Evolutionary conservation across 2,888 invertebrate genomes (phyloP).

Genomic region (Bellardia pandia): DNA sequence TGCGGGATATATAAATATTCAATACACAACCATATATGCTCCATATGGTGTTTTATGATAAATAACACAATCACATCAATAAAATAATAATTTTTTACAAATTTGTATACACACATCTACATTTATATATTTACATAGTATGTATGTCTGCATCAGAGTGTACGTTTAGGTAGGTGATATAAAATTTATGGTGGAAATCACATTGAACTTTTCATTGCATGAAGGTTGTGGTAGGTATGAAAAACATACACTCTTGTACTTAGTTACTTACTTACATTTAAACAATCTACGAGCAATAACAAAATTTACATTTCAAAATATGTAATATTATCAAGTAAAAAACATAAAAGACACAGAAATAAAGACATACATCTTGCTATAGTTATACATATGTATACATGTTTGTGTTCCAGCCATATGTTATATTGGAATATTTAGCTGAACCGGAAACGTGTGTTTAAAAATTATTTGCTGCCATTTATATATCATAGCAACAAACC

Average conservation of each 20-base stretch:
- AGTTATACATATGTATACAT: neutral
- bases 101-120: neutral
- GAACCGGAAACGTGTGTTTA: conserved; percentile 21
- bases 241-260: neutral
- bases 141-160: neutral
- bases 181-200: conserved; percentile 58
- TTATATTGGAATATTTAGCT: neutral
- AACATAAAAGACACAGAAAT: neutral
- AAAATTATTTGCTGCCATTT: conserved; percentile 35
- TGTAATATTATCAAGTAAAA: conserved; percentile 12
- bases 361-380: neutral
- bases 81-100: conserved; percentile 33
- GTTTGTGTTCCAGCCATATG: neutral
- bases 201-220: conserved; percentile 41
- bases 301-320: conserved; percentile 17
- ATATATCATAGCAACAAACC: conserved; percentile 24
- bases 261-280: neutral
- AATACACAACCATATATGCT: conserved; percentile 44
- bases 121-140: neutral
- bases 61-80: conserved; percentile 54
- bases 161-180: conserved; percentile 1
- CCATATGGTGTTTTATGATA: conserved; percentile 46
- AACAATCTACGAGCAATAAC: neutral
- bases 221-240: conserved; percentile 18
- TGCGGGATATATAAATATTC: conserved; percentile 34